Percentiles rank a stretch among this genome's conserved stretches.
Conservation (phyloP, 2,113 vertebrate species). For the Poeciliopsis occidentalis region DNA sequence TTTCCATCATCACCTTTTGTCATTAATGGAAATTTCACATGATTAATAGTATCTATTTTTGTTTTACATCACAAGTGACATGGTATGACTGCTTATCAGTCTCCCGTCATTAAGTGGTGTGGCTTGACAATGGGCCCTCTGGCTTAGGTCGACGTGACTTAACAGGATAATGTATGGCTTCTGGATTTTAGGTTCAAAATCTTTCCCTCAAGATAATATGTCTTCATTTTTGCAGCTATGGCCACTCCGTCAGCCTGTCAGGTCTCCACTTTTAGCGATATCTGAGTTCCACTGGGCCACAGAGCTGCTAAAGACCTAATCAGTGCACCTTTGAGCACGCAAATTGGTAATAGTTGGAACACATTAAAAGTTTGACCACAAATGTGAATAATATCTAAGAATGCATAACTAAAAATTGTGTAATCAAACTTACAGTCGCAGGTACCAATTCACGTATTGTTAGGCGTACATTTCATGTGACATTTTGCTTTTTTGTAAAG, state of each 20-base stretch:
- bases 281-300: not conserved
- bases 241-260: constrained; percentile 23
- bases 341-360: constrained; percentile 19
- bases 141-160: constrained; percentile 66
- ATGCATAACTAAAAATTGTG: no score
- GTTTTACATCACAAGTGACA: constrained; percentile 75
- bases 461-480: no score
- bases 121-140: constrained; percentile 59
- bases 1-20: constrained; percentile 57
- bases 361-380: constrained; percentile 9
- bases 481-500: no score
- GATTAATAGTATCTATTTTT: constrained; percentile 80
- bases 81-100: constrained; percentile 73
- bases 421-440: no score
- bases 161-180: constrained; percentile 74
- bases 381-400: not conserved
- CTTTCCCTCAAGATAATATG: constrained; percentile 55
- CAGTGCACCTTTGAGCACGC: constrained; percentile 11
- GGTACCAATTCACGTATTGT: no score
- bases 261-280: constrained; percentile 29
- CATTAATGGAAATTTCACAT: constrained; percentile 67
- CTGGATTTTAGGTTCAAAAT: constrained; percentile 44
- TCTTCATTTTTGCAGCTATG: constrained; percentile 63
- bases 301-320: constrained; percentile 35
- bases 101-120: constrained; percentile 73